Base-by-base conservation (phyloP, 2,797 vertebrate species). In the Hydrolagus colliei region DNA sequence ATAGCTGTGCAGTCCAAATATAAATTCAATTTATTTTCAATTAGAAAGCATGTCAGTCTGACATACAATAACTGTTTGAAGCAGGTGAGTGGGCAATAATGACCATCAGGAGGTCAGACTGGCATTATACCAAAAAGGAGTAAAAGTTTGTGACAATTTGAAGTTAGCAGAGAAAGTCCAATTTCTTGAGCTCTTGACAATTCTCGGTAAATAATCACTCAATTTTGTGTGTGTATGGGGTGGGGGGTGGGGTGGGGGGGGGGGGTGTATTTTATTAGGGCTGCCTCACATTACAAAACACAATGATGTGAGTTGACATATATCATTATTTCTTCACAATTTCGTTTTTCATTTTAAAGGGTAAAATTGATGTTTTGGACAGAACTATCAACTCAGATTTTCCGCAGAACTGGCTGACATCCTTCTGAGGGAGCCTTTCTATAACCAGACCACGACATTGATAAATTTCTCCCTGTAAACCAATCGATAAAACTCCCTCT, bases 401-500 rank as follows among this genome's bases (percentile, higher is more conserved):
- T 89, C 88, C 89, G 90, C 88, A 73, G 82, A 73, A 86, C 10
- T 73, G 88, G 94, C 93, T 93, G 94, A 86, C 88, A 88, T 88
- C 87, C 90, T 93, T 92, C 90, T 89, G 86, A 84, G 91, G 91
- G 91, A 93, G 91, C 88, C 89, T 88, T 86, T 67, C 1, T 4
- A 86, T 92, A 90, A 71, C 68, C 89, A 91, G 89, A 87, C 88
- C 87, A 88, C 92, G 94, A 95, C 94, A 94, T 92, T 95, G 95
- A 95, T 95, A 94, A 95, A 95, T 95, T 94, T 94, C 93, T 91
- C 91, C 90, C 88, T 72, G 91, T 92, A 91, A 91, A 91, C 93
- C 96, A 84, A 98, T 98, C 97, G 95, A 99, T 99, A 98, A 96
- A 95, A 95, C 91, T 94, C 93, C 92, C 94, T 93, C 90, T 94